Evolutionary conservation across 2,888 invertebrate species (phyloP), one percentile per base, ranked within the genome.

Genomic region (Trichacis sp.): DNA sequence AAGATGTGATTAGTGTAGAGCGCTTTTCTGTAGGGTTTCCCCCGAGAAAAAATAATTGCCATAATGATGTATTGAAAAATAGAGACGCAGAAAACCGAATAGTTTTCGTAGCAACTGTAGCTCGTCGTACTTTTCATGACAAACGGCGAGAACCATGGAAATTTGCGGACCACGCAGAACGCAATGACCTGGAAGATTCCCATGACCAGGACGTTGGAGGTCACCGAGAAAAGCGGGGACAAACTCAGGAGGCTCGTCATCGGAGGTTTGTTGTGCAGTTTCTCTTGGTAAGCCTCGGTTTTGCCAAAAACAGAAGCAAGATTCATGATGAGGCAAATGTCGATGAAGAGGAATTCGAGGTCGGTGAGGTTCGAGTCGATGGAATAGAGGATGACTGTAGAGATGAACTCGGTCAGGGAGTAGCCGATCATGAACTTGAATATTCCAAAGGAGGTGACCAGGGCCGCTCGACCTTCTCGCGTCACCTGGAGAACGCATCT

Each of bases 351-450:
- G 76, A 90, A 92, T 75, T 91, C 88, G 43, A 88, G 75, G 64
- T 90, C 89, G 1, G 89, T 88, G 55, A 91, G 76, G 76, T 89
- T 89, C 12, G 85, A 85, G 68, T 89, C 88, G 77, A 91, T 90
- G 8, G 87, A 85, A 77, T 94, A 95, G 1, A 95, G 87, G 64
- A 94, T 91, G 33, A 94, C 88, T 12, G 94, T 91, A 4, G 94
- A 92, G 74, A 91, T 88, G 84, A 95, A 97, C 86, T 97, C 96
- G 52, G 95, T 95, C 36, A 97, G 87, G 58, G 94, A 94, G 85
- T 95, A 96, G 71, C 93, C 88, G 56, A 94, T 93, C 93, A 96
- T 96, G 84, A 93, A 96, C 81, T 95, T 95, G 85, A 96, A 95
- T 57, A 94, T 91, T 2, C 94, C 94, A 84, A 96, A 95, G 42